Evolutionary conservation across 2,113 vertebrate species (phyloP).

Genomic region (Eleginops maclovinus): DNA sequence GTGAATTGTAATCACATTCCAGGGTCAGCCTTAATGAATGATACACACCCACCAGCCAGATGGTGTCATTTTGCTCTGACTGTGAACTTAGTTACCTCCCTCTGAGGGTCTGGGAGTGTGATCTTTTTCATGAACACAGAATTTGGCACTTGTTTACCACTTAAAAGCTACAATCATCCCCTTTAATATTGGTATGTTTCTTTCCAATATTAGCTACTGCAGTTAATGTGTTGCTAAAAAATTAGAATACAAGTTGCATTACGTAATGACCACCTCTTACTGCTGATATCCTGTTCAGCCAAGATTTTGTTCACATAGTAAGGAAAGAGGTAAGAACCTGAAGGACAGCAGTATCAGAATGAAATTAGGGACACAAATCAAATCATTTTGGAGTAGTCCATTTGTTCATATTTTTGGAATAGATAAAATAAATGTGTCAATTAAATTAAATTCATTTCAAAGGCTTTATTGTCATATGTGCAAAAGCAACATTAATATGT

Average conservation of each 20-base stretch:
- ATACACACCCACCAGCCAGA: conserved; percentile 3
- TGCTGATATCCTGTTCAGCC: background rate
- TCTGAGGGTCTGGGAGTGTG: background rate
- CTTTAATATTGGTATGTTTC: background rate
- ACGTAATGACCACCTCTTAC: background rate
- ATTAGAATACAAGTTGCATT: conserved; percentile 14
- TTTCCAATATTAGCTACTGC: background rate
- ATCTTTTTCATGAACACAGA: conserved; percentile 1
- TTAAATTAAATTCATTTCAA: no score
- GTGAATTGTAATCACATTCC: conserved; percentile 26
- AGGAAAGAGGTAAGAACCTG: background rate
- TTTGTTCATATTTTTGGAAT: no score
- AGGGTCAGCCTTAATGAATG: conserved; percentile 19
- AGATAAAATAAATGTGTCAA: background rate
- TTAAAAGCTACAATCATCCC: background rate
- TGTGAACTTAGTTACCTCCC: background rate
- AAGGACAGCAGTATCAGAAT: background rate
- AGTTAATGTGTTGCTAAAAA: background rate
- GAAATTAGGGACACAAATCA: no score
- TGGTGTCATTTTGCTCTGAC: conserved; percentile 22
- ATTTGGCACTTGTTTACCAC: background rate
- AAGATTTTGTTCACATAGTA: background rate
- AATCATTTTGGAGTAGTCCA: no score
- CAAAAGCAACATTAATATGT: no score
- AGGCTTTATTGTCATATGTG: no score